Conservation (phyloP, 2,888 invertebrate genomes). For the Cyclophora albipunctata region DNA sequence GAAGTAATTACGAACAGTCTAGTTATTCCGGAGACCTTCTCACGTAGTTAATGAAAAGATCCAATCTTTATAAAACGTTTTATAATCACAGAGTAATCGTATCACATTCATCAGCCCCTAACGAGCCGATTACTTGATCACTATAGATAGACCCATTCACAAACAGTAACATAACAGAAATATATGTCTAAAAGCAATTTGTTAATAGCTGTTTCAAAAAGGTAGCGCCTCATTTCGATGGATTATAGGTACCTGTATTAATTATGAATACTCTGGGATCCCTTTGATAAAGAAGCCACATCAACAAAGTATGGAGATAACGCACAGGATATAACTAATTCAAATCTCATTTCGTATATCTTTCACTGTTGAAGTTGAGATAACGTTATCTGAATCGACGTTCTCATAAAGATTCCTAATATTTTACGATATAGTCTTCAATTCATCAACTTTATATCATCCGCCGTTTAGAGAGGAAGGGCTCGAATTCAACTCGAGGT, state of each 20-base stretch:
- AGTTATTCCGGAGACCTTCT: slow-evolving; percentile 27
- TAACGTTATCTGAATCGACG: slow-evolving; percentile 43
- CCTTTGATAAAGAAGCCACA: slow-evolving; percentile 49
- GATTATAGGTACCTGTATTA: slow-evolving; percentile 39
- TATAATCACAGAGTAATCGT: slow-evolving; percentile 60
- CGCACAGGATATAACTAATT: slow-evolving; percentile 54
- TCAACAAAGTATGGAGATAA: slow-evolving; percentile 55
- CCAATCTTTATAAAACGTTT: slow-evolving; percentile 57
- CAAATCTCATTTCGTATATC: slow-evolving; percentile 45
- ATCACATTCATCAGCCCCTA: slow-evolving; percentile 58
- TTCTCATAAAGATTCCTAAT: slow-evolving; percentile 30
- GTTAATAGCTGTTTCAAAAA: slow-evolving; percentile 53
- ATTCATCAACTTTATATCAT: slow-evolving; percentile 20
- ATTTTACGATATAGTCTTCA: slow-evolving; percentile 23
- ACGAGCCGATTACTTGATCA: slow-evolving; percentile 68
- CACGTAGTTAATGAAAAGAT: slow-evolving; percentile 49
- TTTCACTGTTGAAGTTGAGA: slow-evolving; percentile 40
- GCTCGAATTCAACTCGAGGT: too few species aligned
- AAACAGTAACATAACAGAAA: slow-evolving; percentile 61
- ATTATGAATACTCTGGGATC: slow-evolving; percentile 46
- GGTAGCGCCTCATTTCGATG: slow-evolving; percentile 47
- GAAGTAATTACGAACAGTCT: too few species aligned
- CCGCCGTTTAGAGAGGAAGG: too few species aligned
- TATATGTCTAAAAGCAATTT: slow-evolving; percentile 59
- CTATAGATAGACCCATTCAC: slow-evolving; percentile 57